Percentiles rank a stretch among this genome's conserved stretches.
phyloP scores from a whole-genome alignment of 2,888 invertebrate species.

The Cosmopolites sordidus region DNA sequence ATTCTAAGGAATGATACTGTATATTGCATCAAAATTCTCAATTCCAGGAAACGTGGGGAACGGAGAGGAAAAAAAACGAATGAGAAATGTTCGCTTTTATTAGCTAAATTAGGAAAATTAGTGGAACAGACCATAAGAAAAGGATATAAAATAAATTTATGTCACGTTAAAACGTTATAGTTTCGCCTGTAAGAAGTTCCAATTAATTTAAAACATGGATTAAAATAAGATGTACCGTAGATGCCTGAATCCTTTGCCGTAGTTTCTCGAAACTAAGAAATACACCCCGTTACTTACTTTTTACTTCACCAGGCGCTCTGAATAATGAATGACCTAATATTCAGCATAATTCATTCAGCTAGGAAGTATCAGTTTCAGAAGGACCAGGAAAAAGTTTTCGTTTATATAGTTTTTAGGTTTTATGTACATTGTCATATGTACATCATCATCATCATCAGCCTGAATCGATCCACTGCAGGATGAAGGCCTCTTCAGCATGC shows the following conservation, averaged over 20 bases:
- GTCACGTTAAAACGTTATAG: neutral
- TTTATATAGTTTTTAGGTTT: too few species aligned
- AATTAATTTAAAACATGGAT: neutral
- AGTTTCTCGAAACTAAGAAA: too few species aligned
- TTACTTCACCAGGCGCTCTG: neutral
- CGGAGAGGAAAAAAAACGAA: neutral
- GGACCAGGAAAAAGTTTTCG: conserved; percentile 11
- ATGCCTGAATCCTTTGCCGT: too few species aligned
- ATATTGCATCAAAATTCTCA: neutral
- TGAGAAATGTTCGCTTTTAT: neutral
- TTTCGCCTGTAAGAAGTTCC: neutral
- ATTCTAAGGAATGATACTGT: neutral
- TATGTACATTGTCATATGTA: too few species aligned
- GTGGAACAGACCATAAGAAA: neutral
- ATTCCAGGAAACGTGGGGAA: neutral
- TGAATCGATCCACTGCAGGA: too few species aligned
- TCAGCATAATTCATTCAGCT: conserved; percentile 12
- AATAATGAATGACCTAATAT: conserved; percentile 3
- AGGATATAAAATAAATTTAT: conserved; percentile 1
- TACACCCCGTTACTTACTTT: neutral
- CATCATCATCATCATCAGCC: too few species aligned
- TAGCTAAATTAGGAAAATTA: neutral
- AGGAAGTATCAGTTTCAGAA: conserved; percentile 12
- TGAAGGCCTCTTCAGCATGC: too few species aligned
- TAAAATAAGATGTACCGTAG: too few species aligned